A percentile compares a stretch with the other conserved stretches of the same genome.
Conservation (phyloP, 2,113 vertebrate genomes). For the Smithornis capensis region DNA sequence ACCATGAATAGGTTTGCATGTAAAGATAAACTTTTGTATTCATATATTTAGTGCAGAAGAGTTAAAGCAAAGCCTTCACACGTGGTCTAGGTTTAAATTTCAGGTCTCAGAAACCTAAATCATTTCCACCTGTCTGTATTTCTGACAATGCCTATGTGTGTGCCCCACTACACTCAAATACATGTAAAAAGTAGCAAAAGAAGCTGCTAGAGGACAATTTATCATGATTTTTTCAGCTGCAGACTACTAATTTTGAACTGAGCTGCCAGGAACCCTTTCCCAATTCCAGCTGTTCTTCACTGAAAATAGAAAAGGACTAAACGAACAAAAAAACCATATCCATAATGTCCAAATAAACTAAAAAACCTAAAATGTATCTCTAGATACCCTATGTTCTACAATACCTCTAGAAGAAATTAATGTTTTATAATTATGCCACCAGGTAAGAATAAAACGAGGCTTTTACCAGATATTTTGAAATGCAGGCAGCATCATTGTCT, state of each 20-base stretch:
- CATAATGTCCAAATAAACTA: not conserved
- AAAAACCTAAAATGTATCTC: not conserved
- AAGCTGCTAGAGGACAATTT: not conserved
- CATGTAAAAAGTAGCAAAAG: not conserved
- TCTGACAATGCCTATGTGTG: not conserved
- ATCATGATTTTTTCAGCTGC: not conserved
- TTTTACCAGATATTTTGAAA: not conserved
- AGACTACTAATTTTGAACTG: not conserved
- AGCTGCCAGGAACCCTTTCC: not conserved
- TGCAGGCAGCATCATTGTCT: not conserved
- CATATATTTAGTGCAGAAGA: not conserved
- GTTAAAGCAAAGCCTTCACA: not conserved
- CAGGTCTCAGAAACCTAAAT: not conserved
- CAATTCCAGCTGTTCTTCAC: not conserved
- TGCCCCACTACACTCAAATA: not conserved
- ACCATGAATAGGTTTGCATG: not conserved
- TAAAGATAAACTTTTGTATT: not conserved
- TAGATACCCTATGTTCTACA: not conserved
- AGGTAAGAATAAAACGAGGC: not conserved
- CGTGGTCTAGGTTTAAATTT: not conserved
- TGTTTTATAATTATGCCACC: not conserved
- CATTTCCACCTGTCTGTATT: not conserved
- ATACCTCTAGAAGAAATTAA: not conserved
- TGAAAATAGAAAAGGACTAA: not conserved
- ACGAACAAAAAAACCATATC: not conserved